Percentiles rank a stretch among this genome's conserved stretches.
phyloP scores from a whole-genome alignment of 2,113 vertebrate genomes.

The Sylvicapra grimmia region DNA sequence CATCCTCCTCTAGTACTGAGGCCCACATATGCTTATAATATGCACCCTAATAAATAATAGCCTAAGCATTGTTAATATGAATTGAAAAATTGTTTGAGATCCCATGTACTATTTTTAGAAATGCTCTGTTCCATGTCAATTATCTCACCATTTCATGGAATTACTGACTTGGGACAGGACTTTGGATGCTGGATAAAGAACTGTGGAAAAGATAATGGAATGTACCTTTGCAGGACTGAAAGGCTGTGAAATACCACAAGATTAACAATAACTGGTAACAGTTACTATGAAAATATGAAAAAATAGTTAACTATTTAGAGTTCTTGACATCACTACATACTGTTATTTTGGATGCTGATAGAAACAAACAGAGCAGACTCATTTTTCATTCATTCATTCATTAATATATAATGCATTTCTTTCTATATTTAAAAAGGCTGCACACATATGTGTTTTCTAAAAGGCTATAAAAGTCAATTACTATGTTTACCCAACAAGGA shows the following conservation, averaged over 20 bases:
- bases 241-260: neutral
- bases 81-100: neutral
- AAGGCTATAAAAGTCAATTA: constrained; percentile 43
- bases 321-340: neutral
- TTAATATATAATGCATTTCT: constrained; percentile 31
- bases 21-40: neutral
- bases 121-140: neutral
- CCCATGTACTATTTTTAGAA: neutral
- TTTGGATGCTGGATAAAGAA: neutral
- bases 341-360: neutral
- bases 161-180: neutral
- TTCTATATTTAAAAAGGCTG: constrained; percentile 37
- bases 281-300: constrained; percentile 42
- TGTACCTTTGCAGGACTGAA: neutral
- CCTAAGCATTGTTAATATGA: neutral
- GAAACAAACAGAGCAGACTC: neutral
- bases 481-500: constrained; percentile 7
- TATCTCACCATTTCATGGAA: neutral
- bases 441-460: constrained; percentile 28
- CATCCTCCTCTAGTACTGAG: neutral
- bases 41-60: neutral
- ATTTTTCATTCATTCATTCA: constrained; percentile 36
- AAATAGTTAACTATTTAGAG: neutral
- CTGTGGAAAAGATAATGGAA: neutral
- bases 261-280: neutral